Evolutionary conservation across 30 jellyfish, hydroid and myxozoan genomes (phyloP), one percentile per base, ranked within the genome.

Genomic region (Sanderia malayensis): DNA sequence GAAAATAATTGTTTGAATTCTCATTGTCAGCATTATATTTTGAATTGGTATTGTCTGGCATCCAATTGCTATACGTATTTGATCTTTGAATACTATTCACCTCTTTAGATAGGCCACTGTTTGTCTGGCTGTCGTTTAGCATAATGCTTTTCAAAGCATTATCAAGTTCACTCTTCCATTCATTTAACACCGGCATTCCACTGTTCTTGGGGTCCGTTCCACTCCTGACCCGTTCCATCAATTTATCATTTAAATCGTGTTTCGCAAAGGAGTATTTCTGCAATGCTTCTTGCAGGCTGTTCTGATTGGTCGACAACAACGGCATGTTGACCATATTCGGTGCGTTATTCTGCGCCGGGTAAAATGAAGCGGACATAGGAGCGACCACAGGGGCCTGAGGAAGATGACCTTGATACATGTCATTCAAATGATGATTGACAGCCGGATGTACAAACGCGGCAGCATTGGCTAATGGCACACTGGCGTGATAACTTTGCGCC

Each of bases 311-410:
- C 4, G 47, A 6, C 13, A 4, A 34, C 41, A 17, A 4, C 1
- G 86, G 86, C 78, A 75, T 4, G 29, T 75, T 61, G n/a, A 75
- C 78, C 67, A 60, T 62, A 0, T 62, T 58, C 7, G 86, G 86
- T 22, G 64, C 11, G 18, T 49, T 49, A 19, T 7, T 19, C 64
- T 49, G 8, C 27, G 24, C 3, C 8, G 64, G 23, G 64, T 49
- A 49, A n/a, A n/a, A n/a, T n/a, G n/a, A n/a, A n/a, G n/a, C n/a
- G n/a, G n/a, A n/a, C 27, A 49, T 4, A 49, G 64, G 64, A 2
- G 24, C 6, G 27, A 9, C 27, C 27, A 19, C 27, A 49, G 64
- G 64, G 27, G 27, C 23, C 24, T 49, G 64, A 49, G 23, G 64
- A n/a, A n/a, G n/a, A n/a, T n/a, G n/a, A n/a, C n/a, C n/a, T n/a